Base-by-base conservation (phyloP, 2,797 vertebrate species). In the Gallinago stenura region DNA sequence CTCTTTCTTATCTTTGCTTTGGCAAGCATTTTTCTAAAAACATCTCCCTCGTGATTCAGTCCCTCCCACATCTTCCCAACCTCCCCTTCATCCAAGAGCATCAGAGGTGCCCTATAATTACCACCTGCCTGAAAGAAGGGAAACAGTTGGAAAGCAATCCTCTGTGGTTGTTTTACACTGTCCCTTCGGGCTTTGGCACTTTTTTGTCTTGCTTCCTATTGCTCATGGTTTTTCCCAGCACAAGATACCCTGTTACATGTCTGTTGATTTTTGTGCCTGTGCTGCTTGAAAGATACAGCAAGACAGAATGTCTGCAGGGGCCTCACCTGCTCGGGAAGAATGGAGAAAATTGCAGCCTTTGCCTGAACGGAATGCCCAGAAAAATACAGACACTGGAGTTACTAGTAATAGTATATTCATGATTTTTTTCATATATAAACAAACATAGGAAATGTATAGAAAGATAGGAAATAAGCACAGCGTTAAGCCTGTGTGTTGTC, bases 101-200 rank as follows among this genome's bases (percentile, higher is more conserved):
- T 83, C 75, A 80, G 82, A 95, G 31, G 10, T 86, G 62, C 80
- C 87, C 68, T 87, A 28, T 93, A 95, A 93, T 94, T 91, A 87
- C 80, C 70, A 82, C 58, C 62, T 90, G 81, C 80, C 70, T 48
- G 60, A 77, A 79, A 80, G 80, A 76, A 73, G 48, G 51, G 79
- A 95, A 93, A 82, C 87, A 70, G 50, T 77, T 94, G 93, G 61
- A 95, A 96, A 90, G n/a, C 19, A 93, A 65, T 86, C 50, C 31
- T 81, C 64, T 65, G 21, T 76, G 28, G 69, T 91, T 93, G 66
- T 83, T 95, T 93, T 86, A 88, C 14, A 28, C 45, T 50, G 28
- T 86, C 45, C 16, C 48, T 90, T 91, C 28, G 78, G 28, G 37
- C 65, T 96, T 82, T 62, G 48, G n/a, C 46, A 69, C n/a, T 87